A percentile compares a stretch with the other conserved stretches of the same genome.
phyloP scores from a whole-genome alignment of 1,140 invertebrate species.

The Tetramorium parvispinum region DNA sequence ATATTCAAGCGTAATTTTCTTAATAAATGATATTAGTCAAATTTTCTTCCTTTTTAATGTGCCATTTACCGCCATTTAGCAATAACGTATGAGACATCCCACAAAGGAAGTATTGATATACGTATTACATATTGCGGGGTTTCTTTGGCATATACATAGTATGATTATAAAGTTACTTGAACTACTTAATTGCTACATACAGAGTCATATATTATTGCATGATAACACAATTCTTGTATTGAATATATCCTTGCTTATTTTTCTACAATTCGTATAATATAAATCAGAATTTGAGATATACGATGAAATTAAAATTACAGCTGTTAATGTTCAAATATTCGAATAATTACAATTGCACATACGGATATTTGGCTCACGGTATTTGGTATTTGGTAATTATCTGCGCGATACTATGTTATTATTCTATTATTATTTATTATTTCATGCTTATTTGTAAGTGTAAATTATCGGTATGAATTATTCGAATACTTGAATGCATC shows the following conservation, averaged over 20 bases:
- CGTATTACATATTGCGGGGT: constrained; percentile 62
- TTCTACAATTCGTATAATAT: constrained; percentile 4
- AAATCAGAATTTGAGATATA: background rate
- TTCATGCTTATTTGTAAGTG: background rate
- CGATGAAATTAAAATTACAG: constrained; percentile 1
- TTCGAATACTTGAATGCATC: constrained; percentile 25
- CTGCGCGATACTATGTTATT: background rate
- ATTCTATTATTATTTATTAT: constrained; percentile 8
- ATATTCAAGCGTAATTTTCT: background rate
- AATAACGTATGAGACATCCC: constrained; percentile 47
- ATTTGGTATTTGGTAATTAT: background rate
- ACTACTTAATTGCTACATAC: constrained; percentile 48
- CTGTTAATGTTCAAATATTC: constrained; percentile 12
- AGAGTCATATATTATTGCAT: constrained; percentile 28
- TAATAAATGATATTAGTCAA: background rate
- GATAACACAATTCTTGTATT: constrained; percentile 6
- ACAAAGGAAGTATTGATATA: constrained; percentile 69
- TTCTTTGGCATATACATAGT: constrained; percentile 71
- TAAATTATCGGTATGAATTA: constrained; percentile 11
- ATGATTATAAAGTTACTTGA: constrained; percentile 57
- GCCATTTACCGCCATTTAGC: background rate
- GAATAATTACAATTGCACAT: constrained; percentile 12
- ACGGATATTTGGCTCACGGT: background rate
- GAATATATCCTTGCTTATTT: background rate
- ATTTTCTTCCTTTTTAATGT: background rate